phyloP scores from a whole-genome alignment of 2,113 vertebrate genomes.

The Fregata magnificens region DNA sequence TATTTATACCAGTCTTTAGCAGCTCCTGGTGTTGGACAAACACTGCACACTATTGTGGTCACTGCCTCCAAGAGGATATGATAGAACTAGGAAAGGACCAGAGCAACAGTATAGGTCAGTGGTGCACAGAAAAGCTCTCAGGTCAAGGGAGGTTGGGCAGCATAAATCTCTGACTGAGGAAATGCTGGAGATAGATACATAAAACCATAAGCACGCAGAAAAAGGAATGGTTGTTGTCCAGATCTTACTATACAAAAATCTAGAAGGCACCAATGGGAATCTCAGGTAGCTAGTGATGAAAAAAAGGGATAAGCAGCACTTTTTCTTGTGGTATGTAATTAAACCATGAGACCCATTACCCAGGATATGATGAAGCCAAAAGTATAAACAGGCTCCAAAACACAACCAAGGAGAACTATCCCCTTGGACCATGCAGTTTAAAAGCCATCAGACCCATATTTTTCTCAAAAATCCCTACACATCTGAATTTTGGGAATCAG shows the following conservation, averaged over 20 bases:
- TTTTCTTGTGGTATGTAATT: neutral
- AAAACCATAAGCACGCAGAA: neutral
- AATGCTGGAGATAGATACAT: neutral
- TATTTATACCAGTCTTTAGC: neutral
- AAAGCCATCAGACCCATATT: neutral
- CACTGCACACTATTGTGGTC: rapidly evolving
- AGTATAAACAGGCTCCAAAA: neutral
- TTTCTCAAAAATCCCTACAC: neutral
- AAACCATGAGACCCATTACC: neutral
- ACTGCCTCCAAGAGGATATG: neutral
- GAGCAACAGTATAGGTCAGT: neutral
- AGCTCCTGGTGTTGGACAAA: neutral
- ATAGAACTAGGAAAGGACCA: neutral
- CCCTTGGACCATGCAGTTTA: neutral
- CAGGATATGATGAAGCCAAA: neutral
- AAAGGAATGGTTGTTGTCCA: neutral
- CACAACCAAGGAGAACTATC: neutral
- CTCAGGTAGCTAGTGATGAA: neutral
- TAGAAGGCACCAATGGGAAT: neutral
- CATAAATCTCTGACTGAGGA: neutral
- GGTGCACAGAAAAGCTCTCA: neutral
- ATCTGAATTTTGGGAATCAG: neutral
- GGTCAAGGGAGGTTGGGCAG: neutral
- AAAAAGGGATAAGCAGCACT: neutral
- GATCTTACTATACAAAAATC: neutral